Evolutionary conservation across 30 jellyfish, hydroid and myxozoan species (phyloP), one percentile per base, ranked within the genome.

Genomic region (Hydra vulgaris): DNA sequence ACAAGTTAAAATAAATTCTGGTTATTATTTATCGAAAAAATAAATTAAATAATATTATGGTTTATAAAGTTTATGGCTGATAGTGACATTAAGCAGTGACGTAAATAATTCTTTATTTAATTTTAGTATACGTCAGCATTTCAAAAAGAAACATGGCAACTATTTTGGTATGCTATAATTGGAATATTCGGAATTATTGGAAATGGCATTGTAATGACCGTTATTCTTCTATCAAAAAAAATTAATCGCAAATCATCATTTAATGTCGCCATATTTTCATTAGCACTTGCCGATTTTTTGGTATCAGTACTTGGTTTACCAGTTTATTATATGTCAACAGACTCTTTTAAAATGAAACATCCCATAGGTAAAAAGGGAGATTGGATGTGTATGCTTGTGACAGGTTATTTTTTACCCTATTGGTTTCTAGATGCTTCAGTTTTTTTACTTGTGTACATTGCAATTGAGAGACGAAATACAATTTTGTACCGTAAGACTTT

Each of bases 371-470:
- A 18, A 18, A 54, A 40, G 4, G 96, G 96, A 21, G 77, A 24
- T 7, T 52, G 61, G 15, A 23, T 74, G 23, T 88, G 96, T 83
- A 83, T 77, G 26, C 17, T 70, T 17, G 7, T 88, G 1, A 88
- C 90, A 1, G 87, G 95, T 18, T 79, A 88, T 77, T 70, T 79
- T 0, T 67, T 88, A 15, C 95, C 95, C 0, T 88, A 78, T 25
- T 88, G 87, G 87, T 84, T 88, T 22, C 87, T 78, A n/a, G 89
- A 81, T 7, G 95, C 82, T 19, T 88, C 96, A 7, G 81, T 84
- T 23, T 88, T 82, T 66, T 8, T 80, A 7, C 74, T 88, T 15
- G 96, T 84, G 22, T 26, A 71, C 40, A 88, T 88, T 18, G 82
- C 89, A 19, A 25, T 88, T 23, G 96, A 84, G 76, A 74, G 96